Evolutionary conservation across 2,797 vertebrate genomes (phyloP), one percentile per base, ranked within the genome.

Genomic region (Pseudochirops corinnae): DNA sequence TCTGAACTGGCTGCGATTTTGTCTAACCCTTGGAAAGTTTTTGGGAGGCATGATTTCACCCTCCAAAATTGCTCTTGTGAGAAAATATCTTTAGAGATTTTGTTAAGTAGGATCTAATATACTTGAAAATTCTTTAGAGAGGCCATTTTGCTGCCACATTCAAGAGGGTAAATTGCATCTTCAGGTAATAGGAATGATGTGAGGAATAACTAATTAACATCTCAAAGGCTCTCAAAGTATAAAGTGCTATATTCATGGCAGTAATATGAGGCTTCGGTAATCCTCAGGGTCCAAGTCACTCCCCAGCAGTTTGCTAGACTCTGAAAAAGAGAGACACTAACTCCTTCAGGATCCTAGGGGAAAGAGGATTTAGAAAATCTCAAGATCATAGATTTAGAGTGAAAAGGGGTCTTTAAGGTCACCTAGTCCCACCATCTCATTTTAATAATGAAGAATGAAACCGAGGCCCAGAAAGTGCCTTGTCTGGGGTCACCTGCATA

Each of bases 51-150:
- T 82, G 52, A 87, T 14, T 92, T 96, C 91, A 94, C 52, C 55
- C 39, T 92, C 9, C 58, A 96, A 95, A 93, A 5, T 39, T 62
- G 52, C 50, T 94, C 58, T 96, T 96, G 18, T 93, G 57, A 1
- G 33, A 58, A 94, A 58, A 95, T 96, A 90, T 57, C 50, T 97
- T 98, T 94, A 90, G 28, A 93, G 92, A 91, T 92, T n/a, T 96
- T 96, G 94, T 97, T 97, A 97, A 97, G 53, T 96, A 97, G 82
- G 56, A 57, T 95, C 95, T 96, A 92, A 96, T 97, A 96, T 52
- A 91, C 14, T 21, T 95, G 29, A 97, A 98, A 96, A 90, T 94
- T 96, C 94, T 95, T 95, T 96, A 93, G 1, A 94, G 93, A 95
- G 26, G 3, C 90, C 55, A 97, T 94, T 87, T 98, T 94, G 95